Percentiles rank a stretch among this genome's conserved stretches.
Conservation (phyloP, 2,888 invertebrate genomes). For the Drosophila picticornis region DNA sequence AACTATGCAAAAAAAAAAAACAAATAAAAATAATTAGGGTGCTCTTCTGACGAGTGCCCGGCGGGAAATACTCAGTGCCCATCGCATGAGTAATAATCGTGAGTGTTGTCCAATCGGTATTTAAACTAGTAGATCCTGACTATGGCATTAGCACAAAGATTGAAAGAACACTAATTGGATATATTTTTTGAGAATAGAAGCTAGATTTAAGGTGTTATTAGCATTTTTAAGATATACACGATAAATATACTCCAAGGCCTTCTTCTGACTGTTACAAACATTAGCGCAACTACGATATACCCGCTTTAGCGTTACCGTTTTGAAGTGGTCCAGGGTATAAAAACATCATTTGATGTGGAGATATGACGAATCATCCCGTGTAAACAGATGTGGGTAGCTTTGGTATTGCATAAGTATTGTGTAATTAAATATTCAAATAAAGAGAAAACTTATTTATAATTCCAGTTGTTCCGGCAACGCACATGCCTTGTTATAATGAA, state of each 20-base stretch:
- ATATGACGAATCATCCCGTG: not conserved
- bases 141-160: not conserved
- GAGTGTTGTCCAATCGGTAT: not conserved
- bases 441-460: slow-evolving; percentile 2
- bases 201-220: not conserved
- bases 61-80: not conserved
- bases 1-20: slow-evolving; percentile 9
- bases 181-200: not conserved
- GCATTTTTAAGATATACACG: not conserved
- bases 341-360: not conserved
- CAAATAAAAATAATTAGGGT: not conserved
- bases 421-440: slow-evolving; percentile 5
- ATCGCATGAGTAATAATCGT: not conserved
- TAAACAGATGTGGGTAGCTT: not conserved
- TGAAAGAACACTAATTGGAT: not conserved
- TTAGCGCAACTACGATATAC: not conserved
- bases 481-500: slow-evolving; percentile 6
- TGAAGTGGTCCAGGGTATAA: not conserved
- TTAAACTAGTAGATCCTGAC: not conserved
- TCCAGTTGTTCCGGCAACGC: not conserved
- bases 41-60: not conserved
- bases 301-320: not conserved
- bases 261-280: not conserved
- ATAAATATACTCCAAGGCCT: not conserved
- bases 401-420: slow-evolving; percentile 2